Evolutionary conservation across 2,113 vertebrate genomes (phyloP), one percentile per base, ranked within the genome.

Genomic region (Cinclus cinclus): DNA sequence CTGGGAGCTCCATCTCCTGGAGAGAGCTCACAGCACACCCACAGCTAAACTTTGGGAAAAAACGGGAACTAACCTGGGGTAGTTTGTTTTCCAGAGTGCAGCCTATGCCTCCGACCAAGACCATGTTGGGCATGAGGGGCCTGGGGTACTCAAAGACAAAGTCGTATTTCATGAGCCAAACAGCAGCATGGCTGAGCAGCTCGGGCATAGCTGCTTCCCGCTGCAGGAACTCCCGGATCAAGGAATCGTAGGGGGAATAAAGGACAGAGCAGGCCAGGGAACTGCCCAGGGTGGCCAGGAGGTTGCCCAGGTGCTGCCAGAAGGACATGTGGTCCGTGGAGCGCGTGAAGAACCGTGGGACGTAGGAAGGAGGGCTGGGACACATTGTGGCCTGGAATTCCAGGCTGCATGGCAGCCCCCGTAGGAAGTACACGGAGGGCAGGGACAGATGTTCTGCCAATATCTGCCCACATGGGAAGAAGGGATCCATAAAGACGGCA

Each of bases 151-250:
- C 98, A 65, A 98, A 97, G 23, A 87, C 81, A 85, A 98, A 99
- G 79, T 99, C 98, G 5, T 96, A 97, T 81, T 98, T 98, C 67
- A 98, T 74, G 24, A 99, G 98, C 99, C 98, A 99, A 62, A 99
- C 64, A 5, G 98, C 97, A 0, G 97, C 98, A 0, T 94, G 93
- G 47, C 98, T 80, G 12, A 99, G 24, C 15, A 99, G 94, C 10
- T 98, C 96, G 19, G 62, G 60, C 28, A 97, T 90, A 1, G 97
- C 97, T 41, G 95, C 91, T 33, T 97, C 96, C 33, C 42, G 96
- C 22, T 28, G 81, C 13, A 99, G 86, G 85, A 97, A 98, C 35
- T 95, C 96, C 35, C 84, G 97, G 95, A 96, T 96, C 88, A 99
- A 62, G 16, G 60, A 63, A 2, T 98, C 92, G 11, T 98, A 98